These are phyloP conservation scores for Psittacus erithacus DNA, from an alignment of 2,113 vertebrate genomes.

Conservation along the genomic window DNA sequence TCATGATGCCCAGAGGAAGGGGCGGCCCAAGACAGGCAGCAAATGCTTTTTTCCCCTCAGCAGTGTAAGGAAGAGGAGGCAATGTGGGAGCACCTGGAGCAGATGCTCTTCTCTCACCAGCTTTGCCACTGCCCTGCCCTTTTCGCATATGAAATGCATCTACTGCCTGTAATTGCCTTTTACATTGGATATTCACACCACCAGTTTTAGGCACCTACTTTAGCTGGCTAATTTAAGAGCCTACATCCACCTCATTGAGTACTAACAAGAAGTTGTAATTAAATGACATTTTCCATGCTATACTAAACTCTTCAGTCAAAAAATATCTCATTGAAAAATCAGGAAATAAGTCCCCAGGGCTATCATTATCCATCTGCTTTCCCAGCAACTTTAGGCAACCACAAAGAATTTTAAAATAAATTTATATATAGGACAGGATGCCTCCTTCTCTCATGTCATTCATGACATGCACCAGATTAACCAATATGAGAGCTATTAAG, in stretches of 20 bases:
- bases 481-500: neutral
- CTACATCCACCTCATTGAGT: neutral
- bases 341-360: slow-evolving; percentile 41
- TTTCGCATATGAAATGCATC: neutral
- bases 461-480: neutral
- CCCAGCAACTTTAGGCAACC: neutral
- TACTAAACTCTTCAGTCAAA: slow-evolving; percentile 60
- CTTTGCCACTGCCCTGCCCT: neutral
- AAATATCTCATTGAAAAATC: slow-evolving; percentile 52
- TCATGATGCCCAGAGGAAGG: neutral
- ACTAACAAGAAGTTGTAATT: slow-evolving; percentile 35
- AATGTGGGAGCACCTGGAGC: rapidly evolving
- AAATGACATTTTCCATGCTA: slow-evolving; percentile 42
- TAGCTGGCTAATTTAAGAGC: slow-evolving; percentile 40
- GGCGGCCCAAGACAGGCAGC: neutral
- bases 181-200: neutral
- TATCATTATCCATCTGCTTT: slow-evolving; percentile 64
- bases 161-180: neutral
- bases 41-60: neutral
- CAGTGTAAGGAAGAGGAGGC: neutral
- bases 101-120: neutral
- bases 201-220: neutral
- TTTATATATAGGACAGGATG: neutral
- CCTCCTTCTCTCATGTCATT: neutral
- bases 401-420: slow-evolving; percentile 3